phyloP scores from a whole-genome alignment of 2,797 vertebrate genomes.

The Apodemus agrarius region DNA sequence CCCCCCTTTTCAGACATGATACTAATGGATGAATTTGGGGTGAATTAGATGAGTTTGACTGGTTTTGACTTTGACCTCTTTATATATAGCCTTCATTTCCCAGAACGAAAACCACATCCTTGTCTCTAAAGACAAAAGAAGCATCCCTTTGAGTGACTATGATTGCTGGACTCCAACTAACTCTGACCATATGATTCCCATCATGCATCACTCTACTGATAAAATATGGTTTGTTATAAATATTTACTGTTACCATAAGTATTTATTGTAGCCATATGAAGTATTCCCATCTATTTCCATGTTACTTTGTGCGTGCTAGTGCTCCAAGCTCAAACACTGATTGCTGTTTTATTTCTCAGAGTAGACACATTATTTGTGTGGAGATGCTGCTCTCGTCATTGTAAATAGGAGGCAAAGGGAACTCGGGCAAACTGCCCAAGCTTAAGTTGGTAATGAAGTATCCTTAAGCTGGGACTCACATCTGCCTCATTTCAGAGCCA shows the following conservation, averaged over 20 bases:
- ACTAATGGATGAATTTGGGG: neutral
- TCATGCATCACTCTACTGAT: neutral
- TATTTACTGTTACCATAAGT: neutral
- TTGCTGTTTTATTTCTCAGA: neutral
- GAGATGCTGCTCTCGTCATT: neutral
- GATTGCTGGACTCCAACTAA: neutral
- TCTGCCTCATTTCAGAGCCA: constrained; percentile 7
- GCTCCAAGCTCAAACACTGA: neutral
- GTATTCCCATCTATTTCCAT: neutral
- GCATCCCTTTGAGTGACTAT: neutral
- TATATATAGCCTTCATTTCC: neutral
- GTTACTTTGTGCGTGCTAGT: neutral
- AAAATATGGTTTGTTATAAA: neutral
- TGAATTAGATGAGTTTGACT: neutral
- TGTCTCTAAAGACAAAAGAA: neutral
- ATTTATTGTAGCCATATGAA: neutral
- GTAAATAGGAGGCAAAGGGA: neutral
- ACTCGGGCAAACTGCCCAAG: neutral
- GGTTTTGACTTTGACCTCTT: neutral
- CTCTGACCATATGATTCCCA: neutral
- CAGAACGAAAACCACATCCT: neutral
- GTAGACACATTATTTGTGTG: neutral
- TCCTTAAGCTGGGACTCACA: neutral
- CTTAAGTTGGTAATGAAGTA: neutral
- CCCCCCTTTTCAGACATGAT: constrained; percentile 12